Evolutionary conservation across 1,140 invertebrate genomes (phyloP).

Genomic region (Anastatus disparis): DNA sequence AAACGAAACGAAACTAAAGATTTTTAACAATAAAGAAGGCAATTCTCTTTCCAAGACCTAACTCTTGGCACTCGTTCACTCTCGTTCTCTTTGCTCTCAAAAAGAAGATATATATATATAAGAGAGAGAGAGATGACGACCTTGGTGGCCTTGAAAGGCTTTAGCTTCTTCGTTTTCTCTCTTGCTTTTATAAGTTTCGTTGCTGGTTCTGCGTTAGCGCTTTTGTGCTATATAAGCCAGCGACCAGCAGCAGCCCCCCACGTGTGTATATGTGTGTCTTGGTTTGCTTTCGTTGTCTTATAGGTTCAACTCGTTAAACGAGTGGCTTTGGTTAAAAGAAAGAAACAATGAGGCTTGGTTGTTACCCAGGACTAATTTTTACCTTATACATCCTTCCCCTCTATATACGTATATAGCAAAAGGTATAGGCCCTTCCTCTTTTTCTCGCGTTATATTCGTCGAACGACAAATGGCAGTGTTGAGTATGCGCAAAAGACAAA

Average conservation of each 20-base stretch:
- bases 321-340: background rate
- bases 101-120: slow-evolving; percentile 38
- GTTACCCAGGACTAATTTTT: too few species aligned
- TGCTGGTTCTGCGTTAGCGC: too few species aligned
- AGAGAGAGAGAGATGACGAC: slow-evolving; percentile 45
- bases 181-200: slow-evolving; percentile 42
- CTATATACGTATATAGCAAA: too few species aligned
- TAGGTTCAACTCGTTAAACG: background rate
- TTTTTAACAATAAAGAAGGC: slow-evolving; percentile 4
- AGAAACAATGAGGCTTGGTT: background rate
- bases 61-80: too few species aligned
- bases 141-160: slow-evolving; percentile 53
- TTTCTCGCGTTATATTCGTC: background rate
- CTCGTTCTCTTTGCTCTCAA: too few species aligned
- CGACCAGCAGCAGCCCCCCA: too few species aligned
- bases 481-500: background rate
- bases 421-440: background rate
- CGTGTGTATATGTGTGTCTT: too few species aligned
- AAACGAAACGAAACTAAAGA: background rate
- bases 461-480: background rate
- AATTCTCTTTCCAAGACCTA: background rate
- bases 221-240: too few species aligned
- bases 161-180: slow-evolving; percentile 40
- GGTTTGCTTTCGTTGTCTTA: too few species aligned
- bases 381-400: too few species aligned